Conservation (phyloP, 2,113 vertebrate genomes). For the Pantherophis guttatus region DNA sequence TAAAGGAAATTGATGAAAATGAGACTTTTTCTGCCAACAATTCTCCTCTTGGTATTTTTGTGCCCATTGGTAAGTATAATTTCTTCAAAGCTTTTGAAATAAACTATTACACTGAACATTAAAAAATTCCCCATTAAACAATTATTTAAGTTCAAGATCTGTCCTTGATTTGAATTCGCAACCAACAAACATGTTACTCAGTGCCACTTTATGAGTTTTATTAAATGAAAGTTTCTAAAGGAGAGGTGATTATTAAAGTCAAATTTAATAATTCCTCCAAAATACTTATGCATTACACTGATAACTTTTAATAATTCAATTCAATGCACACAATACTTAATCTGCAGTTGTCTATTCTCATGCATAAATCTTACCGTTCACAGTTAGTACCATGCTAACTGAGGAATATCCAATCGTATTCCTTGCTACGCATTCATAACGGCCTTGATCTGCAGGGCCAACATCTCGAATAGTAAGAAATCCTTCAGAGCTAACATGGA, state of each 20-base stretch:
- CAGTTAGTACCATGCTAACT: slow-evolving; percentile 89
- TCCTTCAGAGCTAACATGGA: slow-evolving; percentile 87
- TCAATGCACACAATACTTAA: not conserved
- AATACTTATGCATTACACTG: not conserved
- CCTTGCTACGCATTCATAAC: slow-evolving; percentile 92
- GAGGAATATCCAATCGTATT: slow-evolving; percentile 91
- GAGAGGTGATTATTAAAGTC: not conserved
- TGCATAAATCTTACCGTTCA: slow-evolving; percentile 77
- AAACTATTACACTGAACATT: not conserved
- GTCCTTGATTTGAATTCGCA: not conserved
- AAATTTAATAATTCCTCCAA: not conserved
- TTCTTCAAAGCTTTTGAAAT: not conserved
- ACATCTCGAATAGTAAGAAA: slow-evolving; percentile 90
- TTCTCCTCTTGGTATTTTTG: not conserved
- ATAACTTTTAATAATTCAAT: not conserved
- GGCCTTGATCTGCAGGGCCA: slow-evolving; percentile 86
- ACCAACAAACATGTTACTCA: not conserved
- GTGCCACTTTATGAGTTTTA: not conserved
- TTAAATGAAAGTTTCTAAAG: not conserved
- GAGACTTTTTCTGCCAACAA: not conserved
- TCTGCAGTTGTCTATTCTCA: not conserved
- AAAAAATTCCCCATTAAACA: not conserved
- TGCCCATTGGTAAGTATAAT: not conserved
- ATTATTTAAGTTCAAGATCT: not conserved
- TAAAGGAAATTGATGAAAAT: not conserved